These are phyloP conservation scores for Drosophila suzukii DNA, from an alignment of 1,140 invertebrate genomes.

Conservation along the genomic window DNA sequence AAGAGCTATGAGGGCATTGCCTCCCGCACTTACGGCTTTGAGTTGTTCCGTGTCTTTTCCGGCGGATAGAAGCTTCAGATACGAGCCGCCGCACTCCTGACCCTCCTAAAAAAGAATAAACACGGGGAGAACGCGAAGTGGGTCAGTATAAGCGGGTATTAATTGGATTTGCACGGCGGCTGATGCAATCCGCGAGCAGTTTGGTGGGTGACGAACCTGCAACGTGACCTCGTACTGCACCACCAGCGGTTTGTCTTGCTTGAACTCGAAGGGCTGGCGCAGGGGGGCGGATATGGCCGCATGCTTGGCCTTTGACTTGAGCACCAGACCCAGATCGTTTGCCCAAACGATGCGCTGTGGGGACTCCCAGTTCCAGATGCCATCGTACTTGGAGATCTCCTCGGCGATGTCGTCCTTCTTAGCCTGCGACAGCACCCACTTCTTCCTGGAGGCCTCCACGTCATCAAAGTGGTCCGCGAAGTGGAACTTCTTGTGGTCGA, in stretches of 20 bases:
- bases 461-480: slow-evolving; percentile 96
- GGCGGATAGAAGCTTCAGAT: slow-evolving; percentile 95
- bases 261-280: slow-evolving; percentile 93
- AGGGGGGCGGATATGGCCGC: slow-evolving; percentile 96
- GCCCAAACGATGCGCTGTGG: slow-evolving; percentile 90
- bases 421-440: slow-evolving; percentile 95
- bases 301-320: slow-evolving; percentile 98
- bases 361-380: slow-evolving; percentile 91
- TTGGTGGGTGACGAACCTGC: slow-evolving; percentile 84
- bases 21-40: slow-evolving; percentile 83
- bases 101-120: slow-evolving; percentile 87
- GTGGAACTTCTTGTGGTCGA: slow-evolving; percentile 88
- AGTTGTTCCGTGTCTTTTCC: slow-evolving; percentile 89
- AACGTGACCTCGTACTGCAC: slow-evolving; percentile 96
- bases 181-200: slow-evolving; percentile 64
- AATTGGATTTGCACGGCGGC: slow-evolving; percentile 71
- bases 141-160: slow-evolving; percentile 65
- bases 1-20: slow-evolving; percentile 6
- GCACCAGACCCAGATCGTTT: slow-evolving; percentile 94
- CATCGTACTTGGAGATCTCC: slow-evolving; percentile 97
- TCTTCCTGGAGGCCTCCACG: slow-evolving; percentile 89
- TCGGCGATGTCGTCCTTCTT: slow-evolving; percentile 97
- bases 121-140: slow-evolving; percentile 31
- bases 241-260: slow-evolving; percentile 92
- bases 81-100: slow-evolving; percentile 99